Base-by-base conservation (phyloP, 2,113 vertebrate species). In the Poecile atricapillus region DNA sequence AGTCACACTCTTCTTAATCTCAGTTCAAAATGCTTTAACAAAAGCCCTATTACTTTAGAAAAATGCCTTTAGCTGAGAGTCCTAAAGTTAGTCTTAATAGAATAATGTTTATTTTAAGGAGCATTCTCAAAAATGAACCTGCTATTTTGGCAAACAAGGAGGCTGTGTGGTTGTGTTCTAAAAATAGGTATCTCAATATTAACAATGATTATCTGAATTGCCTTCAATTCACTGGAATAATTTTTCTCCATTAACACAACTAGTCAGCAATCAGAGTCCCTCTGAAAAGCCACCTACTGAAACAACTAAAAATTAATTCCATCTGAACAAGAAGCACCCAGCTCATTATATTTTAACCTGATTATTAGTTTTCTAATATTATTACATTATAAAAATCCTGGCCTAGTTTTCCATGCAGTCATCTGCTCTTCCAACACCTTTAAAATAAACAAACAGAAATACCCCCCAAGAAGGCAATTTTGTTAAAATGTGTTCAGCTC, bases 161-260 rank as follows among this genome's bases (percentile, higher is more conserved):
- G 41, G 20, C 60, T 94, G 33, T 90, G 73, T 24, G n/a, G 67
- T 35, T 49, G 19, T 73, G 28, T 56, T 80, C 82, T 95, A 56
- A 88, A 97, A 97, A 97, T 10, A 97, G 67, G 56, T 76, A 69
- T 30, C 47, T 70, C 78, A 78, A 88, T 71, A 96, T 89, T 93
- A 97, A 93, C 64, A 95, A 60, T 74, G 25, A 81, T 90, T 96
- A 93, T 84, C 55, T 90, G 77, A 97, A 96, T 94, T 85, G 95
- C 83, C 95, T 97, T 96, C 95, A 96, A 43, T 90, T 97, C 89
- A 76, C 67, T 89, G 84, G 88, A 97, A 95, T 93, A 97, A 97
- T 97, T 94, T 96, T 71, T 94, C 62, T 58, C 78, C 52, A 95
- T 97, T 95, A 97, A 83, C 93, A 92, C 81, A 95, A 89, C 78